These are phyloP conservation scores for Propithecus coquereli DNA, from an alignment of 2,113 vertebrate species.

Conservation along the genomic window DNA sequence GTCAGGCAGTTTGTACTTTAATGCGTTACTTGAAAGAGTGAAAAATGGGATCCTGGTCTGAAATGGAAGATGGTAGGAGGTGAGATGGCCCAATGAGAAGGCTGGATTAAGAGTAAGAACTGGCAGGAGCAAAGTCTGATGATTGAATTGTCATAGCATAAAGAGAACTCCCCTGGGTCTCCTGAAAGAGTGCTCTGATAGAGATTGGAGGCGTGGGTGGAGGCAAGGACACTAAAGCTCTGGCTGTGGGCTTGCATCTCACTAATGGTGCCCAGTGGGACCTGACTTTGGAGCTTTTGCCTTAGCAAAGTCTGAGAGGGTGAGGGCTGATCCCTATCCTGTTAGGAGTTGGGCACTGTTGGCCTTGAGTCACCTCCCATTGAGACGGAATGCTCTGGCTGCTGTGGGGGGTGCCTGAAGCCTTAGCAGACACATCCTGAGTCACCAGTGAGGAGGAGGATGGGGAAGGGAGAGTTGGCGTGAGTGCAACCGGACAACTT, in stretches of 20 bases:
- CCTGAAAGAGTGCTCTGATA: not conserved
- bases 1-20: not conserved
- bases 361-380: not conserved
- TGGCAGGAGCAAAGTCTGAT: not conserved
- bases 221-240: not conserved
- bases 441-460: not conserved
- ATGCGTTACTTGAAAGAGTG: not conserved
- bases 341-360: not conserved
- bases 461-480: not conserved
- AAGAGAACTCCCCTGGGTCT: not conserved
- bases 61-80: not conserved
- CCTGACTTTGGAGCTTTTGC: not conserved
- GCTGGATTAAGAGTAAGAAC: not conserved
- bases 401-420: accelerated
- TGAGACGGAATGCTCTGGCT: not conserved
- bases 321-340: not conserved
- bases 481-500: not conserved
- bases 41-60: not conserved
- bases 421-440: not conserved
- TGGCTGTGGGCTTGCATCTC: not conserved
- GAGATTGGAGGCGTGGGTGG: not conserved
- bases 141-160: not conserved
- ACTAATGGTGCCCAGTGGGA: not conserved
- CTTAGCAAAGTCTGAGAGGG: no score
- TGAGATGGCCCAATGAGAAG: not conserved